phyloP scores from a whole-genome alignment of 2,888 invertebrate species.

The Mystacides longicornis region DNA sequence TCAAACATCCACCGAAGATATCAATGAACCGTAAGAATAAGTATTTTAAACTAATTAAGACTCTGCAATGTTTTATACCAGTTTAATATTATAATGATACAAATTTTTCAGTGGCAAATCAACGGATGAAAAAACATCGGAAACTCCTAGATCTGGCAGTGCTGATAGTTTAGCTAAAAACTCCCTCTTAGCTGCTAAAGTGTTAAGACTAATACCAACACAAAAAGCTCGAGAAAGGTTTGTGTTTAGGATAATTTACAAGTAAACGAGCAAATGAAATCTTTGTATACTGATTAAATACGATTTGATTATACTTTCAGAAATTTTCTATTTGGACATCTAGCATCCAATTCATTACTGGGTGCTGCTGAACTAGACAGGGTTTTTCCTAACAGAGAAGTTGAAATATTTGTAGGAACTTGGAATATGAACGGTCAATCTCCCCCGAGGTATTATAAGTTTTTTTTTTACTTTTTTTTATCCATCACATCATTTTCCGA shows the following conservation, averaged over 20 bases:
- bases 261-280: background rate
- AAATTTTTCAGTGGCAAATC: conserved; percentile 14
- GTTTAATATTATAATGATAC: background rate
- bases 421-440: conserved; percentile 97
- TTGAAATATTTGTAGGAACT: conserved; percentile 83
- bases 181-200: conserved; percentile 70
- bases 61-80: background rate
- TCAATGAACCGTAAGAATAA: conserved; percentile 16
- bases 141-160: conserved; percentile 41
- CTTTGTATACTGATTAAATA: background rate
- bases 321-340: conserved; percentile 71
- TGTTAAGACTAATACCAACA: conserved; percentile 73
- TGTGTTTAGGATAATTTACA: too few species aligned
- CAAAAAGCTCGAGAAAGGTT: conserved; percentile 73
- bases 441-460: conserved; percentile 74
- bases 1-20: conserved; percentile 18
- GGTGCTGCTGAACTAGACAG: conserved; percentile 80
- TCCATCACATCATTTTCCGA: too few species aligned
- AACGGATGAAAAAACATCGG: conserved; percentile 29
- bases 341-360: conserved; percentile 73
- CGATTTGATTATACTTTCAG: conserved; percentile 34
- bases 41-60: background rate
- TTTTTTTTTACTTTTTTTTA: too few species aligned
- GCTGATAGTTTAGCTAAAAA: conserved; percentile 66
- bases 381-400: conserved; percentile 76